phyloP scores from a whole-genome alignment of 1,140 invertebrate species.

The Dinoponera quadriceps region DNA sequence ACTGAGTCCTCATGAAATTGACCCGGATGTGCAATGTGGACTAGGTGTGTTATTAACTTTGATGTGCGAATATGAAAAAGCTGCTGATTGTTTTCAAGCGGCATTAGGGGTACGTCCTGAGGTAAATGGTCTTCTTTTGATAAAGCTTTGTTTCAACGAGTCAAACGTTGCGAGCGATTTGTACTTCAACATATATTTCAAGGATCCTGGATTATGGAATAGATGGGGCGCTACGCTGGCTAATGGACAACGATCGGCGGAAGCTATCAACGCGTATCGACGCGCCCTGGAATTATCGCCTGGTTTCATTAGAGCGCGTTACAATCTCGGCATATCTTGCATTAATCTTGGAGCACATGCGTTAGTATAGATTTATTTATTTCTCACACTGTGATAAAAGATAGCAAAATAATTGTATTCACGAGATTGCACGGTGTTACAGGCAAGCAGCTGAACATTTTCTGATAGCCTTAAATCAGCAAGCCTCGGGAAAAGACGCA shows the following conservation, averaged over 20 bases:
- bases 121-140: conserved; percentile 83
- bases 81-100: conserved; percentile 97
- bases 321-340: conserved; percentile 99
- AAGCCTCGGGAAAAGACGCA: conserved; percentile 90
- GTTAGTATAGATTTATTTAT: conserved; percentile 83
- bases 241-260: conserved; percentile 97
- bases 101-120: conserved; percentile 94
- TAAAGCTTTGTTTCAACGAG: conserved; percentile 22
- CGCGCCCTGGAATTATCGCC: conserved; percentile 96
- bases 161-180: not conserved
- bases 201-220: conserved; percentile 99
- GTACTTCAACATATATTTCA: conserved; percentile 54
- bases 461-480: conserved; percentile 96
- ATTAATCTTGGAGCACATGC: conserved; percentile 97
- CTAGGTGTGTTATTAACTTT: conserved; percentile 98
- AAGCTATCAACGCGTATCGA: conserved; percentile 98
- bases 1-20: conserved; percentile 91
- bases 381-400: not conserved
- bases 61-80: conserved; percentile 97
- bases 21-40: conserved; percentile 98
- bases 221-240: conserved; percentile 98
- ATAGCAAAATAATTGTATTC: not conserved
- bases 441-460: conserved; percentile 98
- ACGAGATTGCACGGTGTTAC: conserved; percentile 70
- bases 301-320: conserved; percentile 98